Percentiles rank a stretch among this genome's conserved stretches.
phyloP scores from a whole-genome alignment of 2,113 vertebrate genomes.

The Hiodon tergisus region DNA sequence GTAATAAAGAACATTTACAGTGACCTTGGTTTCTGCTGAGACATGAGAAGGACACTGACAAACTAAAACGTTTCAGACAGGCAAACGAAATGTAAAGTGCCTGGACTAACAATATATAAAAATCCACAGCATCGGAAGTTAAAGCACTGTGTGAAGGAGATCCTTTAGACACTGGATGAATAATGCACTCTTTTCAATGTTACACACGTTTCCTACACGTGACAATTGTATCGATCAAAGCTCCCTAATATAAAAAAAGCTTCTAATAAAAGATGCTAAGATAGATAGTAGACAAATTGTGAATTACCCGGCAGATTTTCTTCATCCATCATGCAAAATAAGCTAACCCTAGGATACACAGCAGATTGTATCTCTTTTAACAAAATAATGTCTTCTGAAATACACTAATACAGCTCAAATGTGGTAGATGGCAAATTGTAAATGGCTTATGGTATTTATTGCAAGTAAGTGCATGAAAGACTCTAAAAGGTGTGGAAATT shows the following conservation, averaged over 20 bases:
- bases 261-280: not conserved
- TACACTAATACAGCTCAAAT: no score
- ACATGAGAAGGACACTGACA: no score
- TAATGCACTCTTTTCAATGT: conserved; percentile 40
- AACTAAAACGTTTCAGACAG: conserved; percentile 10
- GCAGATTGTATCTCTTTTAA: not conserved
- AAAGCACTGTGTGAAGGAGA: conserved; percentile 1
- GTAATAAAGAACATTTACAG: no score
- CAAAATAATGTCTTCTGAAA: no score
- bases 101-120: not conserved
- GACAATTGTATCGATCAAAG: conserved; percentile 35
- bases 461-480: no score
- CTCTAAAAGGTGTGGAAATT: not conserved
- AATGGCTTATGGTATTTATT: no score
- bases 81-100: conserved; percentile 17
- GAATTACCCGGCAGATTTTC: conserved; percentile 3
- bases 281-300: not conserved
- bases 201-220: conserved; percentile 16
- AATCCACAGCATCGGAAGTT: not conserved
- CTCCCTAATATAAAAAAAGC: not conserved
- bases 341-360: conserved; percentile 25
- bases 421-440: no score
- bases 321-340: conserved; percentile 29
- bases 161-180: conserved; percentile 19
- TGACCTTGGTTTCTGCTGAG: no score